A percentile compares a stretch with the other conserved stretches of the same genome.
phyloP scores from a whole-genome alignment of 2,888 invertebrate genomes.

The Ellobium chinense region DNA sequence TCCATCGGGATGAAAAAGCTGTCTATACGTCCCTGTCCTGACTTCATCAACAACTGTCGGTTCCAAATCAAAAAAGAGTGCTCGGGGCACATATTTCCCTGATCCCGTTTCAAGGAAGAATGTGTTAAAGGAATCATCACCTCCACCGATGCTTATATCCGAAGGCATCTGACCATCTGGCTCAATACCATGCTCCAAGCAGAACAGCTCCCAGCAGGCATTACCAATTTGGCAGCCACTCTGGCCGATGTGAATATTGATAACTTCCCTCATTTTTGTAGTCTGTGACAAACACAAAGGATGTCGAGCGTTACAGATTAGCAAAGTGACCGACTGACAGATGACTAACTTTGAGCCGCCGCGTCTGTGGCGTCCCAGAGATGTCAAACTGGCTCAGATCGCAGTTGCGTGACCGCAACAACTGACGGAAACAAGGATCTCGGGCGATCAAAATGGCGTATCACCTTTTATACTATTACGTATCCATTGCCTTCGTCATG shows the following conservation, averaged over 20 bases:
- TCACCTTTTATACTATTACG: too few relatives aligned
- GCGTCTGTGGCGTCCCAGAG: too few relatives aligned
- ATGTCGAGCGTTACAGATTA: not conserved
- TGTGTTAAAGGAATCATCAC: constrained; percentile 93
- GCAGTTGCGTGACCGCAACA: not conserved
- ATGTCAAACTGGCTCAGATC: not conserved
- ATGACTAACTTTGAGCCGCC: too few relatives aligned
- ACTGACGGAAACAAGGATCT: constrained; percentile 14
- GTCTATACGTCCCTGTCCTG: constrained; percentile 46
- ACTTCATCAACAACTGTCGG: constrained; percentile 85
- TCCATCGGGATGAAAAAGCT: constrained; percentile 50
- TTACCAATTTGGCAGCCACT: constrained; percentile 81
- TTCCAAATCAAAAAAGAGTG: constrained; percentile 92
- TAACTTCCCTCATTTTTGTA: constrained; percentile 17
- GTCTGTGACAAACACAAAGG: not conserved
- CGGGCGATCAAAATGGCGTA: too few relatives aligned
- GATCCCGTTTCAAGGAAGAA: constrained; percentile 90
- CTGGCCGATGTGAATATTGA: constrained; percentile 28
- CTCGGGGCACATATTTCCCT: constrained; percentile 95
- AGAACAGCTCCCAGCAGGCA: constrained; percentile 82
- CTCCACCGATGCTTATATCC: constrained; percentile 85
- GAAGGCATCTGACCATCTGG: constrained; percentile 83
- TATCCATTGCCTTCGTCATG: too few relatives aligned
- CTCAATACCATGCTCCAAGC: constrained; percentile 81
- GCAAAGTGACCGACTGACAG: too few relatives aligned